A percentile compares a stretch with the other conserved stretches of the same genome.
phyloP scores from a whole-genome alignment of 2,797 vertebrate species.

The Bradypodion pumilum region DNA sequence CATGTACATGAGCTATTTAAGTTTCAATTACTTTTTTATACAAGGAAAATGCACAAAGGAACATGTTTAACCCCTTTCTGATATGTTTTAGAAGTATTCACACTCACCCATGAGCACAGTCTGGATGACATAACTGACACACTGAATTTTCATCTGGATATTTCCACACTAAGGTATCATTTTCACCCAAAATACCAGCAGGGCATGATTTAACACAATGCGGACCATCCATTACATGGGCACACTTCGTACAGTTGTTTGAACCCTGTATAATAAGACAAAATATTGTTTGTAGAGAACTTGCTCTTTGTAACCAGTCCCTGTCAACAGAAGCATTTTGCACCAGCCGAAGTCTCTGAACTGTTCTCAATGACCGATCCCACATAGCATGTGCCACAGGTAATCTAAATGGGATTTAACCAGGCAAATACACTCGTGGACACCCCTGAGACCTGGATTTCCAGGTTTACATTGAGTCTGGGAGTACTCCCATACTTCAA shows the following conservation, averaged over 20 bases:
- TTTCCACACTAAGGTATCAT: constrained; percentile 83
- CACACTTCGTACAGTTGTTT: constrained; percentile 83
- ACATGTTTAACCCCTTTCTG: neutral
- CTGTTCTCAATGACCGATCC: too few species aligned
- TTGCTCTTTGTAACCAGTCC: too few species aligned
- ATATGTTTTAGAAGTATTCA: neutral
- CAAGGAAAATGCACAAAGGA: neutral
- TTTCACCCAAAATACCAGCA: constrained; percentile 78
- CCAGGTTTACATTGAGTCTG: too few species aligned
- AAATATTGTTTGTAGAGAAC: constrained; percentile 8
- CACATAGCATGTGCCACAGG: too few species aligned
- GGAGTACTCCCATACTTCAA: too few species aligned
- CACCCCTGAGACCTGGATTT: too few species aligned
- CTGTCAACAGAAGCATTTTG: too few species aligned
- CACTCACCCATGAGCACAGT: constrained; percentile 89
- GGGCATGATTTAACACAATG: constrained; percentile 87
- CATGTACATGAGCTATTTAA: neutral
- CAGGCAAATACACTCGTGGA: too few species aligned
- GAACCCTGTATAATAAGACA: constrained; percentile 76
- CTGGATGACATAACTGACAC: constrained; percentile 86
- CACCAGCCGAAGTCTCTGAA: too few species aligned
- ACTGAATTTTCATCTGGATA: constrained; percentile 74
- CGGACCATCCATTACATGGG: constrained; percentile 83
- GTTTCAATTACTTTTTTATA: neutral
- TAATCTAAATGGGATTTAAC: too few species aligned